Evolutionary conservation across 2,888 invertebrate genomes (phyloP).

Genomic region (Eupithecia exiguata): DNA sequence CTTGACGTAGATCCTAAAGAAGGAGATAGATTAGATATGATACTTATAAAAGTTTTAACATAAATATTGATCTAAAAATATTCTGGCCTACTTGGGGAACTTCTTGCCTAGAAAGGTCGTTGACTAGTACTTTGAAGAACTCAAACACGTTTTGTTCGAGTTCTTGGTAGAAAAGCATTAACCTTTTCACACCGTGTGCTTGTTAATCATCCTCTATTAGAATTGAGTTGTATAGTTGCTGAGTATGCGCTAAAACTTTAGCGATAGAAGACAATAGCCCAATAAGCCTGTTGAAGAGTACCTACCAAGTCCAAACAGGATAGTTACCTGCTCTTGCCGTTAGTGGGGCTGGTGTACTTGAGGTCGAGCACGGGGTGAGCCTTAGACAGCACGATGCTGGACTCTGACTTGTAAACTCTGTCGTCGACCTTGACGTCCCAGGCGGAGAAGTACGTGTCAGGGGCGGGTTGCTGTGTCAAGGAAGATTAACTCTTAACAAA

Average conservation of each 20-base stretch:
- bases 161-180: background rate
- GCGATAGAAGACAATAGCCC: background rate
- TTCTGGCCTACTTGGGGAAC: background rate
- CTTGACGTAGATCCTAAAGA: slow-evolving; percentile 66
- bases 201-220: background rate
- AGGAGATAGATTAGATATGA: background rate
- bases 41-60: background rate
- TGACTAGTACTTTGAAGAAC: background rate
- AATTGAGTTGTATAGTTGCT: background rate
- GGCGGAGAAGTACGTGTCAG: slow-evolving; percentile 67
- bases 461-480: slow-evolving; percentile 62
- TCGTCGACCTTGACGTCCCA: slow-evolving; percentile 82
- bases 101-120: background rate
- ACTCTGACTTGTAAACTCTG: slow-evolving; percentile 82
- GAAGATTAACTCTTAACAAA: background rate
- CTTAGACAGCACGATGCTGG: slow-evolving; percentile 80
- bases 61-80: too few species aligned
- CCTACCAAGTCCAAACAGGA: background rate
- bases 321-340: slow-evolving; percentile 66
- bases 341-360: slow-evolving; percentile 80
- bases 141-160: background rate
- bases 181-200: background rate
- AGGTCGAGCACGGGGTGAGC: slow-evolving; percentile 83
- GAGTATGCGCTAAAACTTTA: background rate
- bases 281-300: background rate